A percentile compares a stretch with the other conserved stretches of the same genome.
phyloP scores from a whole-genome alignment of 2,888 invertebrate genomes.

The Hypomecis punctinalis region DNA sequence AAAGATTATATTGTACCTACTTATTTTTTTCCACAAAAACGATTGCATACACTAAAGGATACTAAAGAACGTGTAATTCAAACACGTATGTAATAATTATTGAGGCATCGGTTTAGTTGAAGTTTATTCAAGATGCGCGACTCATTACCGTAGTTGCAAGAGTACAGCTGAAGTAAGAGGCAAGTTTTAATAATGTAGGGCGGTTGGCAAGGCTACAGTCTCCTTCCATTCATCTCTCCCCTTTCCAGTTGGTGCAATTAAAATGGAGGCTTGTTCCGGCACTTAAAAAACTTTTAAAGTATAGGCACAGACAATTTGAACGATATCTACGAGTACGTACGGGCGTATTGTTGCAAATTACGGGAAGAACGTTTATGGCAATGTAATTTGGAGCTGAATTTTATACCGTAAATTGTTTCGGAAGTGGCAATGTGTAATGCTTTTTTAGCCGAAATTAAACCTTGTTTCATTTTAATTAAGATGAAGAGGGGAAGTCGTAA shows the following conservation, averaged over 20 bases:
- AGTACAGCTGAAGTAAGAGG: slow-evolving; percentile 73
- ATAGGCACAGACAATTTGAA: slow-evolving; percentile 76
- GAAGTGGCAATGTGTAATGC: slow-evolving; percentile 35
- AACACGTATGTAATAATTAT: no score
- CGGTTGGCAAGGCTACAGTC: slow-evolving; percentile 80
- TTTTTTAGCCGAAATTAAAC: slow-evolving; percentile 33
- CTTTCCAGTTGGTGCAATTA: slow-evolving; percentile 83
- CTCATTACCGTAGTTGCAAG: slow-evolving; percentile 73
- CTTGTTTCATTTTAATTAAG: slow-evolving; percentile 14
- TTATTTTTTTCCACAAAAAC: no score
- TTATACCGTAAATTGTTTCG: slow-evolving; percentile 40
- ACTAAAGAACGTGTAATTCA: no score
- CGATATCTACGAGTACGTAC: slow-evolving; percentile 56
- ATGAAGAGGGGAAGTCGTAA: slow-evolving; percentile 1
- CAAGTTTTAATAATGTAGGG: slow-evolving; percentile 83
- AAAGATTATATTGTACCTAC: no score
- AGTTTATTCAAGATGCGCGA: slow-evolving; percentile 72
- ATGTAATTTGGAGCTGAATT: slow-evolving; percentile 51
- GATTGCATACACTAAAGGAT: no score
- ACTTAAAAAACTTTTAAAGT: slow-evolving; percentile 82
- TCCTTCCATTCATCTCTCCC: slow-evolving; percentile 83
- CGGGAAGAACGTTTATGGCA: slow-evolving; percentile 55
- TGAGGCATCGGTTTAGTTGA: slow-evolving; percentile 55
- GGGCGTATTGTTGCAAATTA: slow-evolving; percentile 65
- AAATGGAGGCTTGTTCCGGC: slow-evolving; percentile 82